phyloP scores from a whole-genome alignment of 2,797 vertebrate species.

The Onychomys torridus region DNA sequence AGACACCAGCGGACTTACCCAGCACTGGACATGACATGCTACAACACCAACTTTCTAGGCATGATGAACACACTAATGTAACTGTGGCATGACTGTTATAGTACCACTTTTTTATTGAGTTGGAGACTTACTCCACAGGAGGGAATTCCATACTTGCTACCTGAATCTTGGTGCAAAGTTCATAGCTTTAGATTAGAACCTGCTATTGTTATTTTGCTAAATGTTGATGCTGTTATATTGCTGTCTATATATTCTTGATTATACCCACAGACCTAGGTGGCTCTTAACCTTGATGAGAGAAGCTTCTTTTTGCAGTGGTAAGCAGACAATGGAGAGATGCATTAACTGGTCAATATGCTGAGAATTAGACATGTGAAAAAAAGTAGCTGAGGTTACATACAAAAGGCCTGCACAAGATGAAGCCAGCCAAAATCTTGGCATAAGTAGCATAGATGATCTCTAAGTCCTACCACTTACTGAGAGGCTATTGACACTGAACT shows the following conservation, averaged over 20 bases:
- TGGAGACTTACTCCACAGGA: neutral
- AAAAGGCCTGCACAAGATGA: neutral
- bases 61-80: neutral
- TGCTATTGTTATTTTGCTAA: neutral
- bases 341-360: neutral
- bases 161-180: neutral
- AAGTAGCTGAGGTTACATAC: neutral
- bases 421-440: neutral
- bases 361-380: neutral
- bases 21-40: neutral
- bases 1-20: neutral
- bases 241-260: neutral
- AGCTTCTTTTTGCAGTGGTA: neutral
- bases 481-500: too few species aligned
- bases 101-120: neutral
- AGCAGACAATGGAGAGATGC: neutral
- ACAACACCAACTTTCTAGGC: neutral
- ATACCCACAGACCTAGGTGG: neutral
- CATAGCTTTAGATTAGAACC: neutral
- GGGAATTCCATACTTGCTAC: too few species aligned
- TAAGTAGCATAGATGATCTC: too few species aligned
- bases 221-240: neutral
- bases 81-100: neutral
- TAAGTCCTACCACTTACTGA: neutral
- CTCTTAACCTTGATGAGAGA: neutral